Conservation (phyloP, 2,888 invertebrate genomes). For the Nemotelus nigrinus region DNA sequence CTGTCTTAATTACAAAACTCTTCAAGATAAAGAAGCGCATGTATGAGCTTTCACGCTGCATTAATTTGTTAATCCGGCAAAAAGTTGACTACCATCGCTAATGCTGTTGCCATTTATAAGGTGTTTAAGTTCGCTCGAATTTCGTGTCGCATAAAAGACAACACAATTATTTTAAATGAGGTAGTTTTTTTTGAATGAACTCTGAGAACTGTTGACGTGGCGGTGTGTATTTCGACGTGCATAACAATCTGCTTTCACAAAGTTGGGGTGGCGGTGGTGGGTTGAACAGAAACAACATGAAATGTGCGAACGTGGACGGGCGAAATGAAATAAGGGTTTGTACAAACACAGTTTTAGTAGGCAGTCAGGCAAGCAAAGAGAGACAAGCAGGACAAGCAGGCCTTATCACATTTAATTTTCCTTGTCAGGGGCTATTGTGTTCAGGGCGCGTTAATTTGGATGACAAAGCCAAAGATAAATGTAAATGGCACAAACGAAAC, state of each 20-base stretch:
- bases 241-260: too few relatives aligned
- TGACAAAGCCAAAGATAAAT: not conserved
- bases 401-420: not conserved
- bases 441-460: not conserved
- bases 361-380: too few relatives aligned
- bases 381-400: not conserved
- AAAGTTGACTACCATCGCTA: conserved; percentile 35
- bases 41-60: conserved; percentile 38
- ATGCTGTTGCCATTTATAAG: conserved; percentile 32
- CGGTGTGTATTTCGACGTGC: too few relatives aligned
- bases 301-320: too few relatives aligned
- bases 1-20: conserved; percentile 34
- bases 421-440: not conserved
- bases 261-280: too few relatives aligned
- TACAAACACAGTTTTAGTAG: too few relatives aligned
- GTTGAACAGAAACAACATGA: too few relatives aligned
- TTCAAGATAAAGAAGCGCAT: not conserved
- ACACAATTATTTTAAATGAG: conserved; percentile 26
- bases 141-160: conserved; percentile 11
- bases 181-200: not conserved
- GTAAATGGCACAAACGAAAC: not conserved
- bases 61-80: conserved; percentile 40
- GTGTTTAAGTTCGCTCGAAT: not conserved
- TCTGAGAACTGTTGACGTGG: too few relatives aligned
- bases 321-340: too few relatives aligned